Evolutionary conservation across 2,797 vertebrate species (phyloP).

Genomic region (Artibeus lituratus): DNA sequence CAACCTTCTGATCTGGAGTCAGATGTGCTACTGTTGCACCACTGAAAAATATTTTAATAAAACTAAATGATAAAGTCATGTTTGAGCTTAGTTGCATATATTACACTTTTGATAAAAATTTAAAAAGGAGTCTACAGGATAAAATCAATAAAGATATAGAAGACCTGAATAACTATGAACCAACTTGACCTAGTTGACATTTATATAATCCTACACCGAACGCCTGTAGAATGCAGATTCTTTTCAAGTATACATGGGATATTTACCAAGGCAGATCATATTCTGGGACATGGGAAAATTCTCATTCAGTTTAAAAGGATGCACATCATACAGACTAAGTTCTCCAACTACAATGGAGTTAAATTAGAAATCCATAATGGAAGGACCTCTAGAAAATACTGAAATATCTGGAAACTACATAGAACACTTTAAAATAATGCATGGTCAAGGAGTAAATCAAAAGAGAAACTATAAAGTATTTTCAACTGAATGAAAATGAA

Average conservation of each 20-base stretch:
- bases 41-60: slow-evolving; percentile 16
- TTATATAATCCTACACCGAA: neutral
- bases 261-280: neutral
- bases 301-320: slow-evolving; percentile 28
- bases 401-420: slow-evolving; percentile 31
- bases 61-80: neutral
- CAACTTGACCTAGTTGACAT: neutral
- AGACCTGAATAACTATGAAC: neutral
- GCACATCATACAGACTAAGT: neutral
- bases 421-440: neutral
- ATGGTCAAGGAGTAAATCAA: neutral
- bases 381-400: slow-evolving; percentile 21
- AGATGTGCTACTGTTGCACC: too few relatives aligned
- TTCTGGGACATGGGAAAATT: slow-evolving; percentile 4
- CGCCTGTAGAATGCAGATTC: neutral
- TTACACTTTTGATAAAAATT: neutral
- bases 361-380: slow-evolving; percentile 39
- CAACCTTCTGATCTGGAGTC: too few relatives aligned
- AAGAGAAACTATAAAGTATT: slow-evolving; percentile 3
- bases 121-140: neutral
- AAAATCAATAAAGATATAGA: slow-evolving; percentile 32
- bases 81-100: neutral
- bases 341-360: slow-evolving; percentile 20
- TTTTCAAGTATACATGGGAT: neutral
- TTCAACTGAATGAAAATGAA: slow-evolving; percentile 20